A percentile compares a stretch with the other conserved stretches of the same genome.
These are phyloP conservation scores for Pimpla rufipes DNA, from an alignment of 2,888 invertebrate genomes.

Conservation along the genomic window DNA sequence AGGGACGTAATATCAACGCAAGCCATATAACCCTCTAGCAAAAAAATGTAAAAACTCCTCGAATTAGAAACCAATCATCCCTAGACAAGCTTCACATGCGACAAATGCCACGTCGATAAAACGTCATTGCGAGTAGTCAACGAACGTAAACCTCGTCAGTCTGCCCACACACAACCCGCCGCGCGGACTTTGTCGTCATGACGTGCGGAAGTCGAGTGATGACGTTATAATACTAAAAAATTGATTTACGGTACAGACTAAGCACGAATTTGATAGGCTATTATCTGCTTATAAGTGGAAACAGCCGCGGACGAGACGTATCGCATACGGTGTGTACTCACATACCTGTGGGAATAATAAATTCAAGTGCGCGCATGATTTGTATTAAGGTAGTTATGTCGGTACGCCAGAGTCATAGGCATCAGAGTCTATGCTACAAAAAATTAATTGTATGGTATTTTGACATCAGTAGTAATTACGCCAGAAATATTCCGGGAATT, in stretches of 20 bases:
- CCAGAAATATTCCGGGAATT: no score
- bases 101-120: slow-evolving; percentile 4
- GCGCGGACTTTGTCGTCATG: neutral
- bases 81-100: no score
- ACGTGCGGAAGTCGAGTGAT: neutral
- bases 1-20: no score
- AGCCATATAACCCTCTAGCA: no score
- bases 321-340: neutral
- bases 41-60: no score
- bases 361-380: no score
- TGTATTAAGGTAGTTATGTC: no score
- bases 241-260: neutral
- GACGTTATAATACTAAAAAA: slow-evolving; percentile 3
- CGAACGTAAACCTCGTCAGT: neutral
- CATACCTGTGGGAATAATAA: neutral
- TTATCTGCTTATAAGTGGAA: slow-evolving; percentile 1
- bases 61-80: no score
- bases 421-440: no score
- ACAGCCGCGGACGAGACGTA: neutral
- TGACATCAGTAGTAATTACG: no score
- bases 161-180: neutral
- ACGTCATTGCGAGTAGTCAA: slow-evolving; percentile 2
- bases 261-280: neutral
- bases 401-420: no score
- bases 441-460: no score